Evolutionary conservation across 1,140 invertebrate genomes (phyloP).

Genomic region (Pseudomyrmex dendroicus): DNA sequence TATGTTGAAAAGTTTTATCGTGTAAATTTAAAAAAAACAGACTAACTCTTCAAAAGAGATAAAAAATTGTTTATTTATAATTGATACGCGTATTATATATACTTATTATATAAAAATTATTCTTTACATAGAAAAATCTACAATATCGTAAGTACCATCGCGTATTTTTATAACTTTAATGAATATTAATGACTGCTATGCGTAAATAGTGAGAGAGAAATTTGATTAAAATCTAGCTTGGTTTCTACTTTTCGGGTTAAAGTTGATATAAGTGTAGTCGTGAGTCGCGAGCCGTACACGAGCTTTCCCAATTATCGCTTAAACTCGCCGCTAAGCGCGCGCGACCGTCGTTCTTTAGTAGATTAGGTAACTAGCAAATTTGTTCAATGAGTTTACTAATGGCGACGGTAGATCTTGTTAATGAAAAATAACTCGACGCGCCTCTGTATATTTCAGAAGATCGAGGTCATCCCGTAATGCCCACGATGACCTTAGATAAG

Average conservation of each 20-base stretch:
- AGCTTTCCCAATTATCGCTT: constrained; percentile 70
- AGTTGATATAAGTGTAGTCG: constrained; percentile 54
- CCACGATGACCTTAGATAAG: constrained; percentile 63
- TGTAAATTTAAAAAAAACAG: neutral
- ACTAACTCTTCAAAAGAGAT: neutral
- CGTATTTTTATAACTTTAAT: neutral
- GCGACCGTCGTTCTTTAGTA: constrained; percentile 50
- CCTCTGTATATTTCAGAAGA: constrained; percentile 30
- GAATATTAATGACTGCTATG: constrained; percentile 5
- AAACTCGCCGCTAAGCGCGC: constrained; percentile 63
- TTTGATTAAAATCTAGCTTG: constrained; percentile 16
- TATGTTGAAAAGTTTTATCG: neutral
- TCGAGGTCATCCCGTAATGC: constrained; percentile 33
- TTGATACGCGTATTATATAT: neutral
- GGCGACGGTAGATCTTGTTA: constrained; percentile 48
- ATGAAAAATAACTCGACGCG: constrained; percentile 67
- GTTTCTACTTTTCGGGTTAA: constrained; percentile 7
- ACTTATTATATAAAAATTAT: neutral
- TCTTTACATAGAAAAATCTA: neutral
- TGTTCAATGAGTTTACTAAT: constrained; percentile 60
- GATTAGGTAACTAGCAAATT: constrained; percentile 64
- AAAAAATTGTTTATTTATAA: too few relatives aligned
- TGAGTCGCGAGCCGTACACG: constrained; percentile 34
- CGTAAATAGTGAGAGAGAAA: neutral
- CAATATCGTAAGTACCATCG: neutral